Conservation (phyloP, 1,140 invertebrate genomes). For the Drosophila equinoxialis region DNA sequence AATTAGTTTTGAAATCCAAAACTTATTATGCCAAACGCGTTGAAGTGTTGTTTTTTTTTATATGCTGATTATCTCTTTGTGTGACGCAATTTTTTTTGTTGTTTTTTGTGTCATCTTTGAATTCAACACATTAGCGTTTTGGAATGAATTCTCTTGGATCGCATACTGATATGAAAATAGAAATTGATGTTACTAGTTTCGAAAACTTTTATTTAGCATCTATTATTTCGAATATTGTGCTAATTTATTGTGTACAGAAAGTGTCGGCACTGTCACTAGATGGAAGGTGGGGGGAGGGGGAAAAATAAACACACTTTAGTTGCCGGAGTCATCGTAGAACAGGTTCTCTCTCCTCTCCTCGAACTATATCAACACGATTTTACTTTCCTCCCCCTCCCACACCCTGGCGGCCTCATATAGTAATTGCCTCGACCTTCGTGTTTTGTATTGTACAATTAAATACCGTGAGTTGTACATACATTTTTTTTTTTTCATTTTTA, state of each 20-base stretch:
- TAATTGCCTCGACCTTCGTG: constrained; percentile 25
- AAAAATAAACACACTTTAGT: not conserved
- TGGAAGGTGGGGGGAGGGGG: not conserved
- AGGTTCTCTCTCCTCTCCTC: constrained; percentile 25
- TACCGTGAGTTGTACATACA: constrained; percentile 10
- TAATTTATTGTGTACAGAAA: constrained; percentile 51
- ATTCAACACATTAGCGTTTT: not conserved
- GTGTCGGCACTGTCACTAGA: constrained; percentile 19
- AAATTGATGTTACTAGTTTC: constrained; percentile 49
- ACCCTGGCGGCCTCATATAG: constrained; percentile 2
- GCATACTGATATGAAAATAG: constrained; percentile 33
- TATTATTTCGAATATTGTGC: constrained; percentile 41
- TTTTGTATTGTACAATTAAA: constrained; percentile 4
- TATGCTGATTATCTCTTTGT: not conserved
- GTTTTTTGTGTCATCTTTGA: not conserved
- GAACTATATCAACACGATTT: constrained; percentile 29
- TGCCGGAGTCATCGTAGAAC: constrained; percentile 26
- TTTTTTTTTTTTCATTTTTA: constrained; percentile 28
- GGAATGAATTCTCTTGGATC: not conserved
- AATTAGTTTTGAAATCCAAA: not conserved
- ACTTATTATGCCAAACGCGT: not conserved
- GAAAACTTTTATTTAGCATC: constrained; percentile 28
- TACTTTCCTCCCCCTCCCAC: not conserved
- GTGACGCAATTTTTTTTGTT: not conserved
- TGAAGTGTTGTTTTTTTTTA: constrained; percentile 15